Conservation (phyloP, 37 sponge, comb jelly and placozoan genomes). For the Oscarella lobularis region DNA sequence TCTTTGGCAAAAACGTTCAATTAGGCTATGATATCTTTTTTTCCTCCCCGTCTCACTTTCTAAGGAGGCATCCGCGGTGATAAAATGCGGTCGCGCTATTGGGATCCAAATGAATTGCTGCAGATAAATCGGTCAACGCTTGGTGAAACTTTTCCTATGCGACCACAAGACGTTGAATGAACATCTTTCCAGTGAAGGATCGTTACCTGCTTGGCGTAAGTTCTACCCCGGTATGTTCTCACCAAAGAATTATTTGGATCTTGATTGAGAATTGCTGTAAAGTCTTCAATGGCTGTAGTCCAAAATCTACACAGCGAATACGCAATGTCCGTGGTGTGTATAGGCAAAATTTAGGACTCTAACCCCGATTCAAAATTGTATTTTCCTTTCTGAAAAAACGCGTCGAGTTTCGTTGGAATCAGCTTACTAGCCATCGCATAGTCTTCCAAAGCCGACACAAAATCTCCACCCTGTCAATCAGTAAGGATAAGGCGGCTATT, state of each 20-base stretch:
- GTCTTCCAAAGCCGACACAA: slow-evolving; percentile 44
- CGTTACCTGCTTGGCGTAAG: slow-evolving; percentile 21
- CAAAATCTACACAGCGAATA: background rate
- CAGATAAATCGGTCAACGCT: slow-evolving; percentile 75
- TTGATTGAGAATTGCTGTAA: slow-evolving; percentile 15
- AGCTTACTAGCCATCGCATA: slow-evolving; percentile 46
- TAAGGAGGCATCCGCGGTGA: slow-evolving; percentile 64
- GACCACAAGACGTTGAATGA: too few relatives aligned
- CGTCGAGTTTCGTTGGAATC: slow-evolving; percentile 33
- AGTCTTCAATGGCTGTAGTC: slow-evolving; percentile 15
- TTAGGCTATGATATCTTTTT: too few relatives aligned
- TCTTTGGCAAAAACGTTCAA: background rate
- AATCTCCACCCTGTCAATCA: slow-evolving; percentile 27
- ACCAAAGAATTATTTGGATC: slow-evolving; percentile 18
- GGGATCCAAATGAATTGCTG: slow-evolving; percentile 79
- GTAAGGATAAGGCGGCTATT: too few relatives aligned
- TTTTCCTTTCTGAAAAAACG: slow-evolving; percentile 50
- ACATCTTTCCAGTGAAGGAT: too few relatives aligned
- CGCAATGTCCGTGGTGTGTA: background rate
- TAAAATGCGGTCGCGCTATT: slow-evolving; percentile 43
- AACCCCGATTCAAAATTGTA: slow-evolving; percentile 28
- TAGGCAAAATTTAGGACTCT: background rate
- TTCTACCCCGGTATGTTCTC: slow-evolving; percentile 16
- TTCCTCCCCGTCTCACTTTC: slow-evolving; percentile 11
- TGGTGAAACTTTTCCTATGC: slow-evolving; percentile 35